Conservation (phyloP, 2,888 invertebrate species). For the Yponomeuta sedellus region DNA sequence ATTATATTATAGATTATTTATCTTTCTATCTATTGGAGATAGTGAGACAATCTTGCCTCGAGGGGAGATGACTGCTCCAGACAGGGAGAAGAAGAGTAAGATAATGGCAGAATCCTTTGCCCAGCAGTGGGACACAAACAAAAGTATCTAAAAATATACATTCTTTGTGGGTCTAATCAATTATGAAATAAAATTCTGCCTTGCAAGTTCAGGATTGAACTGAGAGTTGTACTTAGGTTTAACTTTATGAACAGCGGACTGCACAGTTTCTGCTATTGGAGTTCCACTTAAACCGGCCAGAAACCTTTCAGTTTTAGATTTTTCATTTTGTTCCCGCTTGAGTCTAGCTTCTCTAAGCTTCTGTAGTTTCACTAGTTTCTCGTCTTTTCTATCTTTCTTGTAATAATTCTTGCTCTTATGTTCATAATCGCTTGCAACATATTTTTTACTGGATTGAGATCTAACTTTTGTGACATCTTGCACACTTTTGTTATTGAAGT, state of each 20-base stretch:
- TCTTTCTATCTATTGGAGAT: too few species aligned
- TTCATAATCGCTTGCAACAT: constrained; percentile 28
- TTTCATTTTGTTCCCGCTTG: constrained; percentile 88
- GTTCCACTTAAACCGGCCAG: constrained; percentile 79
- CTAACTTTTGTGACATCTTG: neutral
- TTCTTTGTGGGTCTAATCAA: neutral
- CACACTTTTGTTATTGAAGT: constrained; percentile 21
- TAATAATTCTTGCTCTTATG: constrained; percentile 13
- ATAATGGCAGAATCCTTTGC: too few species aligned
- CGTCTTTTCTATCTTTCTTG: constrained; percentile 24
- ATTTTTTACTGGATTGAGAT: constrained; percentile 15
- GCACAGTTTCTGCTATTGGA: constrained; percentile 25
- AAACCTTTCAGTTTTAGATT: constrained; percentile 80
- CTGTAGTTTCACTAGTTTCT: constrained; percentile 67
- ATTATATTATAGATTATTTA: neutral
- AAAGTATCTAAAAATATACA: too few species aligned
- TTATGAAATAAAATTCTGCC: constrained; percentile 81
- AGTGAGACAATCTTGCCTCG: too few species aligned
- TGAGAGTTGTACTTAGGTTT: constrained; percentile 95
- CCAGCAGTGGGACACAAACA: too few species aligned
- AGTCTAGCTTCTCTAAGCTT: constrained; percentile 86
- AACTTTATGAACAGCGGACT: constrained; percentile 43
- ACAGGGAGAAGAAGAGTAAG: too few species aligned
- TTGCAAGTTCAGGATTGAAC: constrained; percentile 94
- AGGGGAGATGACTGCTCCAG: too few species aligned